These are phyloP conservation scores for Austrolebias charrua DNA, from an alignment of 2,797 vertebrate species.

Conservation along the genomic window DNA sequence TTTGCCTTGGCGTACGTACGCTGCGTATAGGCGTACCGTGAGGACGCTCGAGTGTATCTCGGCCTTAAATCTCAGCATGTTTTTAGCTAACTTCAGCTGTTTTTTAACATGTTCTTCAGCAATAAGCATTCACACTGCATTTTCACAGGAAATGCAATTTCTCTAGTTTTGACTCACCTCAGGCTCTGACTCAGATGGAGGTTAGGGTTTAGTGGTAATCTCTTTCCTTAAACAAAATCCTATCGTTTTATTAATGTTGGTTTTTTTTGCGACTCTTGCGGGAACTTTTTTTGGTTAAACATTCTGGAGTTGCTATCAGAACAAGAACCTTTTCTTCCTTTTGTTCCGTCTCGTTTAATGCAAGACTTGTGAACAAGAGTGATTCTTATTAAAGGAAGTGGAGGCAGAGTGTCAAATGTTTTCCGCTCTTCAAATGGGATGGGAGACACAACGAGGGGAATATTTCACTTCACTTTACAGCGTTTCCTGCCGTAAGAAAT, in stretches of 20 bases:
- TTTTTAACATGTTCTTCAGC: too few species aligned
- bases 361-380: conserved; percentile 24
- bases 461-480: conserved; percentile 29
- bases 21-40: too few species aligned
- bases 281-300: conserved; percentile 12
- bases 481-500: conserved; percentile 13
- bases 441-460: conserved; percentile 20
- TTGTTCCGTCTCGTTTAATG: conserved; percentile 45
- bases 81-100: too few species aligned
- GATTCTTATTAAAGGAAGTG: conserved; percentile 45
- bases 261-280: conserved; percentile 36
- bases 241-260: conserved; percentile 28
- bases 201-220: conserved; percentile 32
- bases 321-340: conserved; percentile 31
- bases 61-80: too few species aligned
- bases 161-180: conserved; percentile 17
- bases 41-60: too few species aligned
- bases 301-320: conserved; percentile 15
- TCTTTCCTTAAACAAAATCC: conserved; percentile 35
- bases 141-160: too few species aligned
- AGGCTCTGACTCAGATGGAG: conserved; percentile 22
- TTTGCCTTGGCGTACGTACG: too few species aligned
- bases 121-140: too few species aligned
- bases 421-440: conserved; percentile 40
- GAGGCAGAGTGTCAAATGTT: conserved; percentile 39